Conservation (phyloP, 2,888 invertebrate species). For the Drosophila antonietae region DNA sequence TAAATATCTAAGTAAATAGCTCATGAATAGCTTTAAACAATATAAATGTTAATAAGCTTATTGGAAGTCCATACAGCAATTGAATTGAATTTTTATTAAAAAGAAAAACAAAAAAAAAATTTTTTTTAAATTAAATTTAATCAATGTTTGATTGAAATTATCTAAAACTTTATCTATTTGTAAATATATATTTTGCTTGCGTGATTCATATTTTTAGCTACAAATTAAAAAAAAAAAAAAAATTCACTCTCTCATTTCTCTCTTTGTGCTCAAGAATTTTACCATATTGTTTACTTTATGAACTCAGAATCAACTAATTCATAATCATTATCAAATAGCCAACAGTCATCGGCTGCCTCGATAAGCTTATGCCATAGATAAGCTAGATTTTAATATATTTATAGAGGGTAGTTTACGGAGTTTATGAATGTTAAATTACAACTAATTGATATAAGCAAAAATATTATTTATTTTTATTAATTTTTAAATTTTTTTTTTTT, state of each 20-base stretch:
- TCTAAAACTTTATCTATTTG: background rate
- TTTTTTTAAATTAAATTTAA: too few species aligned
- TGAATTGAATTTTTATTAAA: too few species aligned
- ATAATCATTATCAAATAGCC: constrained; percentile 17
- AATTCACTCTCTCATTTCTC: background rate
- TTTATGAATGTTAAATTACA: background rate
- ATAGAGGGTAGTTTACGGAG: background rate
- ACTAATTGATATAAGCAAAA: background rate
- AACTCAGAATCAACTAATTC: constrained; percentile 11
- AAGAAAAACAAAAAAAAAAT: too few species aligned
- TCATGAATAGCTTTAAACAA: too few species aligned
- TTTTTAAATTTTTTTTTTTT: too few species aligned
- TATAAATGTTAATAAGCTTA: too few species aligned
- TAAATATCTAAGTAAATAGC: too few species aligned
- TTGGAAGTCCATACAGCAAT: too few species aligned
- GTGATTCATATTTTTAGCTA: background rate
- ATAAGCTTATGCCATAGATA: constrained; percentile 32
- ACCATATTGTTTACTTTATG: constrained; percentile 32
- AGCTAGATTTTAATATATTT: constrained; percentile 8
- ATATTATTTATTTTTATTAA: background rate
- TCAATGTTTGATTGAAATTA: background rate
- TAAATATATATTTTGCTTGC: background rate
- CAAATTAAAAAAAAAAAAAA: too few species aligned
- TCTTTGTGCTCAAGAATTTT: background rate
- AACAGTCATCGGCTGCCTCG: constrained; percentile 6